Evolutionary conservation across 2,888 invertebrate species (phyloP), one percentile per base, ranked within the genome.

Genomic region (Trisateles emortualis): DNA sequence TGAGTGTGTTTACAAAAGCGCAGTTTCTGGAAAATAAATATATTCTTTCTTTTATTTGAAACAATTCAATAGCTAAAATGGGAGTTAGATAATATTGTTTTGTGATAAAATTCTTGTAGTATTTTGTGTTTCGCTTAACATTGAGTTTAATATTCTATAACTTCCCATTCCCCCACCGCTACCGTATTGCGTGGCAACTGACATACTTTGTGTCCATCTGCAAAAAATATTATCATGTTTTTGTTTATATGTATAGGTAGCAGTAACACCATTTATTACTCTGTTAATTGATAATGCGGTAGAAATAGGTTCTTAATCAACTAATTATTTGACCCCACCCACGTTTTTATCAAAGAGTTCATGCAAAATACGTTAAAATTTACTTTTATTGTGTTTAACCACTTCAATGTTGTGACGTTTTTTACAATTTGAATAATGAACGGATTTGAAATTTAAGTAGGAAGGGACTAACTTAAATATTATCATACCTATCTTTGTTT

Each of bases 291-390:
- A 8, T 9, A 5, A 5, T 29, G 33, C 33, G 22, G 39, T 43
- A 51, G 26, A 30, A 55, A 49, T 36, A 46, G 13, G 14, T 14
- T 35, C 10, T 32, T 46, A 46, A 40, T 52, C 38, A 54, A 11
- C 6, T 50, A 3, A 40, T 39, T 32, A 40, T 22, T 64, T 64
- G 63, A 56, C 73, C 73, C 59, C 67, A 61, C 62, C 62, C 70
- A 57, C 49, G 49, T 64, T 59, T 13, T 39, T 13, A 39, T 30
- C 44, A 47, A 55, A 44, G 54, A 43, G 17, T 13, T 24, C 17
- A 17, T 45, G 47, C n/a, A n/a, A 50, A 17, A 35, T 54, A 14
- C 13, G 33, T 1, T 33, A 8, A 1, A n/a, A 2, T 8, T 8
- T 6, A 33, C 6, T 14, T 33, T 26, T 26, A 26, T 8, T 26